phyloP scores from a whole-genome alignment of 2,888 invertebrate genomes.

The Temnothorax ravouxi region DNA sequence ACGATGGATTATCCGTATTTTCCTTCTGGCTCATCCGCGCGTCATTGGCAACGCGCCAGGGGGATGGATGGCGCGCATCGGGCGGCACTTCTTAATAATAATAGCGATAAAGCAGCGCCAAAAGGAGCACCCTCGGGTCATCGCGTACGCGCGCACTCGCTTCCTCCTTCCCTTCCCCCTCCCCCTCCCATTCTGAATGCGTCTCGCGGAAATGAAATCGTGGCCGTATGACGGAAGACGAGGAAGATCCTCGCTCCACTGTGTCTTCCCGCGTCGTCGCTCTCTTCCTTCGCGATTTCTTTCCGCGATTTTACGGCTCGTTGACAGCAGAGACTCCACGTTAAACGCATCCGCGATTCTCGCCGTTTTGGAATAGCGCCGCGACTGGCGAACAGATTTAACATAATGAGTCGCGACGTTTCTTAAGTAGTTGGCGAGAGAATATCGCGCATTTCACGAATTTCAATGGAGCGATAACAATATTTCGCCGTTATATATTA shows the following conservation, averaged over 20 bases:
- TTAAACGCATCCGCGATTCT: conserved; percentile 44
- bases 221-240: conserved; percentile 29
- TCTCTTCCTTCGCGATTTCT: conserved; percentile 27
- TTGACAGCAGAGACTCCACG: conserved; percentile 32
- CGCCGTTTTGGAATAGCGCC: conserved; percentile 19
- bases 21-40: not conserved
- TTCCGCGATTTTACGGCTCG: conserved; percentile 44
- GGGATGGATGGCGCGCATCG: conserved; percentile 70
- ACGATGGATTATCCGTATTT: conserved; percentile 22
- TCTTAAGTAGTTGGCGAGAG: conserved; percentile 21
- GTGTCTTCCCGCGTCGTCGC: not conserved
- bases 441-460: conserved; percentile 3
- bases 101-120: conserved; percentile 72
- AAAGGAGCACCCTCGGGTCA: conserved; percentile 30
- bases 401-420: conserved; percentile 39
- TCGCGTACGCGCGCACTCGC: not conserved
- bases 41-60: conserved; percentile 79
- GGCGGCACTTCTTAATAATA: conserved; percentile 79
- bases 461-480: conserved; percentile 8
- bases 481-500: not conserved
- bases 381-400: conserved; percentile 13
- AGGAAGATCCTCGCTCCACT: not conserved
- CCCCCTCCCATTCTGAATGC: not conserved
- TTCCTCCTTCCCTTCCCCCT: not conserved
- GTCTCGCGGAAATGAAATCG: conserved; percentile 28